Evolutionary conservation across 1,140 invertebrate genomes (phyloP).

Genomic region (Aradophagus sp.): DNA sequence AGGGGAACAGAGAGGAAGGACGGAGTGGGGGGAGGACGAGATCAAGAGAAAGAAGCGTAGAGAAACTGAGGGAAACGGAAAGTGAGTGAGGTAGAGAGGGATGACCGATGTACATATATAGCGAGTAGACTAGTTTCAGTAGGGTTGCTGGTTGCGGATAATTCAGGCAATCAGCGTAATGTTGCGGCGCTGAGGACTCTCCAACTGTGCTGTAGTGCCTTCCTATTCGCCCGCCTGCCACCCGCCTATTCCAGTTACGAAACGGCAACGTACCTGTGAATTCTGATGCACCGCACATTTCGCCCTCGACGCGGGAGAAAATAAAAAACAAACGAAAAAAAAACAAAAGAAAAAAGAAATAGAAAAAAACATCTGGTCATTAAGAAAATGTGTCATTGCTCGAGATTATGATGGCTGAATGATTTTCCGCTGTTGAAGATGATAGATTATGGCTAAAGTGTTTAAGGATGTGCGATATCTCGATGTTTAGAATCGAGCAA

Average conservation of each 20-base stretch:
- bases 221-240: slow-evolving; percentile 35
- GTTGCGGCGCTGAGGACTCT: slow-evolving; percentile 73
- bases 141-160: slow-evolving; percentile 71
- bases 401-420: slow-evolving; percentile 9
- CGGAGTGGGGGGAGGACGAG: too few relatives aligned
- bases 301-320: not conserved
- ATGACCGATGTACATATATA: slow-evolving; percentile 26
- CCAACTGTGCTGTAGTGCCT: slow-evolving; percentile 62
- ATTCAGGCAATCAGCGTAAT: slow-evolving; percentile 75
- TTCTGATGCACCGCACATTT: slow-evolving; percentile 35
- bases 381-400: slow-evolving; percentile 25
- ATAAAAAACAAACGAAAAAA: slow-evolving; percentile 7
- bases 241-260: slow-evolving; percentile 49
- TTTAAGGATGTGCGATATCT: too few relatives aligned
- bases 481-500: too few relatives aligned
- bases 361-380: slow-evolving; percentile 33
- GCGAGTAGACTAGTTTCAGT: slow-evolving; percentile 53
- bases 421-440: not conserved
- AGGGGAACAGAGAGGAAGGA: too few relatives aligned
- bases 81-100: slow-evolving; percentile 7
- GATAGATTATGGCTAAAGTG: too few relatives aligned
- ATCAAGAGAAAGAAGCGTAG: too few relatives aligned
- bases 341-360: slow-evolving; percentile 9
- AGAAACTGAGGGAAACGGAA: slow-evolving; percentile 7
- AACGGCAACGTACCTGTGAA: slow-evolving; percentile 59